Evolutionary conservation across 2,113 vertebrate genomes (phyloP).

Genomic region (Oryzias celebensis): DNA sequence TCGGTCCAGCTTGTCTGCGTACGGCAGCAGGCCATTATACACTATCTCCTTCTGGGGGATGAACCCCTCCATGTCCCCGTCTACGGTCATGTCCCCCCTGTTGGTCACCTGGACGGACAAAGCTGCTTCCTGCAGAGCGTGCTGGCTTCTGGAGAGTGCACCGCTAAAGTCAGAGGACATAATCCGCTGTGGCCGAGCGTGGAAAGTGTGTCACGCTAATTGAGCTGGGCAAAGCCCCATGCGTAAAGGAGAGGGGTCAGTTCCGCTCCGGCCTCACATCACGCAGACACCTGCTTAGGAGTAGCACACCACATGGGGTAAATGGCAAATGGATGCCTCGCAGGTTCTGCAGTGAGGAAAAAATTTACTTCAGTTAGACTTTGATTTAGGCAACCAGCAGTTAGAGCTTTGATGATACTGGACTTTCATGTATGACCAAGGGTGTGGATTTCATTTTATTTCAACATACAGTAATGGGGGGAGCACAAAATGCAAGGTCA

Average conservation of each 20-base stretch:
- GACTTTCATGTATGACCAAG: slow-evolving; percentile 8
- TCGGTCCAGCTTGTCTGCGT: slow-evolving; percentile 83
- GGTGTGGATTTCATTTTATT: slow-evolving; percentile 5
- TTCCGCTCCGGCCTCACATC: slow-evolving; percentile 31
- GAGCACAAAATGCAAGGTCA: too few species aligned
- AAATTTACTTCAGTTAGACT: slow-evolving; percentile 5
- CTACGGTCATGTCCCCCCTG: slow-evolving; percentile 35
- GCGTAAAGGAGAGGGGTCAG: slow-evolving; percentile 5
- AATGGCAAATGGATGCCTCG: background rate
- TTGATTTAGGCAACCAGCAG: slow-evolving; percentile 21
- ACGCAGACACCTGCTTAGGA: background rate
- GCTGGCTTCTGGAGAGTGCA: slow-evolving; percentile 14
- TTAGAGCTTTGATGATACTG: slow-evolving; percentile 14
- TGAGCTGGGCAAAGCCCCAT: slow-evolving; percentile 50
- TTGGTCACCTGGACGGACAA: background rate
- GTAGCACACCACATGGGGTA: background rate
- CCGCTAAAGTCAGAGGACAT: slow-evolving; percentile 18
- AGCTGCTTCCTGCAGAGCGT: background rate
- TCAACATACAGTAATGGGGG: background rate
- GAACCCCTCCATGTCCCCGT: slow-evolving; percentile 54
- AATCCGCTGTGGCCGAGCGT: slow-evolving; percentile 50
- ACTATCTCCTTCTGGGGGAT: slow-evolving; percentile 89
- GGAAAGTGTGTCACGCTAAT: slow-evolving; percentile 72
- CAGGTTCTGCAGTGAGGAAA: background rate
- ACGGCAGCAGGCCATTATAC: slow-evolving; percentile 91